Percentiles rank a stretch among this genome's conserved stretches.
Evolutionary conservation across 1,140 invertebrate genomes (phyloP).

Genomic region (Scaptomyza montana): DNA sequence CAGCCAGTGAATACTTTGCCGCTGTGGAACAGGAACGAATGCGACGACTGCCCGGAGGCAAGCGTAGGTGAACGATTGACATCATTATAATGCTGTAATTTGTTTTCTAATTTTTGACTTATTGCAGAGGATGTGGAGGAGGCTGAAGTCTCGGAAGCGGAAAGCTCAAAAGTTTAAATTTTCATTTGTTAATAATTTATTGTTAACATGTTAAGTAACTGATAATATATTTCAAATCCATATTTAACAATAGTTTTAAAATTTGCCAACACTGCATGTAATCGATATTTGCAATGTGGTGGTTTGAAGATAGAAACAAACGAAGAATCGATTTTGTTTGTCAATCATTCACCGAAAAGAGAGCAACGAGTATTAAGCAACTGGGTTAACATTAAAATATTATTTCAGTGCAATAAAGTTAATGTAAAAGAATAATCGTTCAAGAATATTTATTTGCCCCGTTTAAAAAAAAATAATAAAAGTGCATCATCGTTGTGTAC

Average conservation of each 20-base stretch:
- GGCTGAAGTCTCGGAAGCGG: conserved; percentile 74
- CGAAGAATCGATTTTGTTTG: neutral
- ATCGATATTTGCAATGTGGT: neutral
- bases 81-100: neutral
- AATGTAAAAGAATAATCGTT: conserved; percentile 8
- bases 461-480: neutral
- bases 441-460: neutral
- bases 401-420: neutral
- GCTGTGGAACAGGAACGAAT: conserved; percentile 79
- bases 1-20: conserved; percentile 74
- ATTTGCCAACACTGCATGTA: neutral
- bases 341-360: conserved; percentile 13
- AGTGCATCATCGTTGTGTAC: neutral
- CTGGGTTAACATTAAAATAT: conserved; percentile 6
- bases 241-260: neutral
- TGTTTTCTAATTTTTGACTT: conserved; percentile 5
- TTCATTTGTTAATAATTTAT: neutral
- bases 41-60: conserved; percentile 74
- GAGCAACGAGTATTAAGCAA: conserved; percentile 11
- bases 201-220: conserved; percentile 17
- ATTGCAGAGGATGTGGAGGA: conserved; percentile 83
- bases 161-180: conserved; percentile 64
- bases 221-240: neutral
- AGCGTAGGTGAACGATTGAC: conserved; percentile 79
- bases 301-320: neutral